Conservation (phyloP, 2,888 invertebrate genomes). For the Priocnemis perturbator region DNA sequence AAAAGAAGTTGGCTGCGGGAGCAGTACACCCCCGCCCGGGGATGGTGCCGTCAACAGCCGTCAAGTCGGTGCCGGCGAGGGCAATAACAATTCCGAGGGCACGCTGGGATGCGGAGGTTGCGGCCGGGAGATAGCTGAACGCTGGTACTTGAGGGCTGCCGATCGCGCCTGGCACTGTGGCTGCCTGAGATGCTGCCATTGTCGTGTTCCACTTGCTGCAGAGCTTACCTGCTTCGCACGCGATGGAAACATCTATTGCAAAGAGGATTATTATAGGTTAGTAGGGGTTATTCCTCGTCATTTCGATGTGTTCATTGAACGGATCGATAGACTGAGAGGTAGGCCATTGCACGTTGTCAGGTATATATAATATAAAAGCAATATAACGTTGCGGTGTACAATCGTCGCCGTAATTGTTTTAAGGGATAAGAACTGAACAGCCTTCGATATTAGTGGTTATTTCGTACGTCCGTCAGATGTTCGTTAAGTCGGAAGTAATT, state of each 20-base stretch:
- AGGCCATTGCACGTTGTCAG: too few species aligned
- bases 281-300: conserved; percentile 42
- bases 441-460: too few species aligned
- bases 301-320: too few species aligned
- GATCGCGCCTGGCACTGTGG: conserved; percentile 93
- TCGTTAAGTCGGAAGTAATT: too few species aligned
- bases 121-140: conserved; percentile 79
- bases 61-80: conserved; percentile 68
- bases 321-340: too few species aligned
- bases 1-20: conserved; percentile 79
- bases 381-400: too few species aligned
- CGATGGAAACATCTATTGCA: conserved; percentile 94
- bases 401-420: too few species aligned
- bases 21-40: conserved; percentile 77
- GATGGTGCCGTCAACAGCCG: conserved; percentile 73
- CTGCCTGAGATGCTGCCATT: conserved; percentile 90
- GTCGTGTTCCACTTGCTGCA: conserved; percentile 88
- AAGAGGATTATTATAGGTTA: conserved; percentile 95
- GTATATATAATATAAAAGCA: too few species aligned
- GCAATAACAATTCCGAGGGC: conserved; percentile 52
- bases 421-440: too few species aligned
- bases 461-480: too few species aligned
- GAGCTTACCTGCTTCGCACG: conserved; percentile 93
- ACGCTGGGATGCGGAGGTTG: conserved; percentile 78
- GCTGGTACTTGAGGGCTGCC: conserved; percentile 87